Conservation (phyloP, 2,888 invertebrate genomes). For the Caenorhabditis zanzibari region DNA sequence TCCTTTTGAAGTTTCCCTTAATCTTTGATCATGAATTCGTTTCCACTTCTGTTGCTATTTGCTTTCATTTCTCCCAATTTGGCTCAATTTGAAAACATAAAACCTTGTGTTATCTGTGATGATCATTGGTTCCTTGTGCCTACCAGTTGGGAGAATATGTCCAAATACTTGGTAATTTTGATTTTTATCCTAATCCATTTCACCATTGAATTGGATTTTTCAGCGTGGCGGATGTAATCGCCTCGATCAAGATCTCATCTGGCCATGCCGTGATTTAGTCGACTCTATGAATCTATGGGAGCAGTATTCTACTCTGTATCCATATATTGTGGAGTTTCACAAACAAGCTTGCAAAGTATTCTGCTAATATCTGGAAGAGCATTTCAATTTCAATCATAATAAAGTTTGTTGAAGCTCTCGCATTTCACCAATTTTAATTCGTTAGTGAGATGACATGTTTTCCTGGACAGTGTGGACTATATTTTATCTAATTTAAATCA, state of each 20-base stretch:
- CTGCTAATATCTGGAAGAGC: slow-evolving; percentile 8
- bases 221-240: slow-evolving; percentile 48
- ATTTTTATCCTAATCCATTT: not conserved
- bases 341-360: slow-evolving; percentile 23
- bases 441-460: too few relatives aligned
- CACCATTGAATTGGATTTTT: not conserved
- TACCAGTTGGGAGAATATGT: slow-evolving; percentile 33
- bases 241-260: slow-evolving; percentile 6
- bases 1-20: not conserved
- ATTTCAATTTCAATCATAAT: not conserved
- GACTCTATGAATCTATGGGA: slow-evolving; percentile 48
- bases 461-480: too few relatives aligned
- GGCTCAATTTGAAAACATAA: slow-evolving; percentile 21
- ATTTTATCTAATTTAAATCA: too few relatives aligned
- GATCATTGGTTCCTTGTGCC: slow-evolving; percentile 41
- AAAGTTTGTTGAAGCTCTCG: too few relatives aligned
- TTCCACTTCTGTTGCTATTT: not conserved
- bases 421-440: too few relatives aligned
- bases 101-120: slow-evolving; percentile 25
- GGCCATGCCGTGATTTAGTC: slow-evolving; percentile 34
- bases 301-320: slow-evolving; percentile 32
- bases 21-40: not conserved
- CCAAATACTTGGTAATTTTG: slow-evolving; percentile 32
- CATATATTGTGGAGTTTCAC: slow-evolving; percentile 30
- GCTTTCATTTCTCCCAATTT: not conserved